Evolutionary conservation across 2,113 vertebrate genomes (phyloP).

Genomic region (Psilopogon haemacephalus): DNA sequence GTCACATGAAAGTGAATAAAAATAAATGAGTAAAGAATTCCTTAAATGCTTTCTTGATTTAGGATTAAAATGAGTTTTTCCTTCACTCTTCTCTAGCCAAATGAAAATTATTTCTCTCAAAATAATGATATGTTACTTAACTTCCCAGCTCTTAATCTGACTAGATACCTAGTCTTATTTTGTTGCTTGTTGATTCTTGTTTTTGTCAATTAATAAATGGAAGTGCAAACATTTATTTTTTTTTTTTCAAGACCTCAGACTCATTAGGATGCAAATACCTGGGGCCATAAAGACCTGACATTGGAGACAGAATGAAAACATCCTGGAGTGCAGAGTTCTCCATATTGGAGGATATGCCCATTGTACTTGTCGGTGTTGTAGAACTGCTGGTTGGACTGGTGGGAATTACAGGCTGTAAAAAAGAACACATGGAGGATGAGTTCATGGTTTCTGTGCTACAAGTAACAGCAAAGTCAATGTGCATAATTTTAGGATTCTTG

Average conservation of each 20-base stretch:
- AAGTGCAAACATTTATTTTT: background rate
- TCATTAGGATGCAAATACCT: conserved; percentile 73
- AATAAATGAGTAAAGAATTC: background rate
- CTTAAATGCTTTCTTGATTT: background rate
- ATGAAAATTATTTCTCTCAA: background rate
- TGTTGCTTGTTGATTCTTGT: background rate
- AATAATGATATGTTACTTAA: background rate
- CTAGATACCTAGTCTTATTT: background rate
- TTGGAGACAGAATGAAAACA: conserved; percentile 86
- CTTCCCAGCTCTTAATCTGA: background rate
- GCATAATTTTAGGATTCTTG: background rate
- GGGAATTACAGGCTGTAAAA: conserved; percentile 78
- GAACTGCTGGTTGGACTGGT: conserved; percentile 84
- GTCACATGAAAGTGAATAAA: background rate
- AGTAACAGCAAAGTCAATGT: background rate
- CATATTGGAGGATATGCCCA: conserved; percentile 84
- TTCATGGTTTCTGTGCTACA: background rate
- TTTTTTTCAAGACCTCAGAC: background rate
- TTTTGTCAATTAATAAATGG: background rate
- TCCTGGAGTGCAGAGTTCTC: conserved; percentile 85
- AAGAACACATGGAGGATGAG: background rate
- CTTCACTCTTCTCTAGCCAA: background rate
- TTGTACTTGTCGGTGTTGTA: conserved; percentile 82
- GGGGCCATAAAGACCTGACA: conserved; percentile 85
- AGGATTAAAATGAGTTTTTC: background rate